Conservation (phyloP, 2,888 invertebrate genomes). For the Leptopilina drosophilae region DNA sequence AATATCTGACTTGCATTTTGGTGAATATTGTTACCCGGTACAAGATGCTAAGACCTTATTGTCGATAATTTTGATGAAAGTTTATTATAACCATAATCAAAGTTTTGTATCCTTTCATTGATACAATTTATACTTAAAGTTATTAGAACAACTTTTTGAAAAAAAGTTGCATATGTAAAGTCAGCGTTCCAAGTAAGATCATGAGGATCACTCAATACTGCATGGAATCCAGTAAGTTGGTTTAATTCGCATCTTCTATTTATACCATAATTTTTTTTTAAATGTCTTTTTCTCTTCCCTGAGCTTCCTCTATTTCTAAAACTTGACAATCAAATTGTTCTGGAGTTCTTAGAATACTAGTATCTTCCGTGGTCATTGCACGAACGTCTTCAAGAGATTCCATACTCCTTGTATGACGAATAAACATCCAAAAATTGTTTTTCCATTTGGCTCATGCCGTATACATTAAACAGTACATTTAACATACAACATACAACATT, state of each 20-base stretch:
- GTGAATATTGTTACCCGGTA: constrained; percentile 10
- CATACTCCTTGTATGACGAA: constrained; percentile 19
- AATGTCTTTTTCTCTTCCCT: neutral
- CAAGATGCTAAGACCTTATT: constrained; percentile 20
- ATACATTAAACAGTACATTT: no score
- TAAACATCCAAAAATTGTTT: neutral
- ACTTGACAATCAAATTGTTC: constrained; percentile 19
- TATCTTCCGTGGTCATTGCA: constrained; percentile 6
- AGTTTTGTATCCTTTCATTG: constrained; percentile 27
- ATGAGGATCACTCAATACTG: constrained; percentile 22
- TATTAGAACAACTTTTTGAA: constrained; percentile 8
- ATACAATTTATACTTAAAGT: constrained; percentile 11
- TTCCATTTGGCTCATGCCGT: neutral
- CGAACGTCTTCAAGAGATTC: neutral
- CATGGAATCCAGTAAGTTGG: constrained; percentile 6
- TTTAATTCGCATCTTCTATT: constrained; percentile 30
- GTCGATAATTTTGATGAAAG: constrained; percentile 22
- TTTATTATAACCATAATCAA: constrained; percentile 34
- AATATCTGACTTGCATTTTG: constrained; percentile 41
- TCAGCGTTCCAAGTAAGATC: constrained; percentile 18
- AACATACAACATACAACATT: no score
- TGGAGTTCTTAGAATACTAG: constrained; percentile 16
- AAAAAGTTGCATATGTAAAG: constrained; percentile 10
- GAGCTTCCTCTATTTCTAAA: neutral
- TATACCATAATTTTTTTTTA: constrained; percentile 25